Base-by-base conservation (phyloP, 1,140 invertebrate species). In the Platorchestia sp. region DNA sequence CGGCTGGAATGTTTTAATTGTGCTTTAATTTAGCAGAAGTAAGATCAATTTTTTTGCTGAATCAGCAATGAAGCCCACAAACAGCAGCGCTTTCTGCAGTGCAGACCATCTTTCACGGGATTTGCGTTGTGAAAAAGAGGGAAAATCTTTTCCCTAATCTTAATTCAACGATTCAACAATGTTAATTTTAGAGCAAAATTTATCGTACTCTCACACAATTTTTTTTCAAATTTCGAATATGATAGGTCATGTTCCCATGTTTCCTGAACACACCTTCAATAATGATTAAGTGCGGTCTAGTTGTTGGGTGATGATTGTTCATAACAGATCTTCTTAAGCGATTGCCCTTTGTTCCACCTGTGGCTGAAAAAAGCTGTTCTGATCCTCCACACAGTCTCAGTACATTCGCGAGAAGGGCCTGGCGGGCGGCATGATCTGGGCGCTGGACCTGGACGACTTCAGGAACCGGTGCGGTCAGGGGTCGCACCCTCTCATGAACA, bases 371-470 rank as follows among this genome's bases (percentile, higher is more conserved):
- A 36, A 75, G 27, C 3, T 36, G 10, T 19, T 75, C 10, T 75
- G 10, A 75, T 75, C 36, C 1, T 41, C 40, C 16, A 5, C 44
- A 45, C 86, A 95, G 97, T 97, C 98, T 0, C 97, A 98, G 90
- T 97, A 96, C 95, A 95, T 95, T 27, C 96, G 96, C 3, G 96
- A 96, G 27, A 96, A 96, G 41, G 95, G 95, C 1, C 95, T 96
- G 91, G 98, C 98, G 14, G 98, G 99, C 51, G 98, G 98, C 41
- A 99, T 99, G 98, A 98, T 99, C 3, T 99, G 99, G 99, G 98
- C 99, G 0, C 97, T 99, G 0, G 98, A 99, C 97, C 97, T 99
- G 93, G 99, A 99, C 96, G 99, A 99, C 97, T 98, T 98, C 96
- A 97, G 97, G 75, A 98, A 98, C 97, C 97, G 97, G 97, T 98